phyloP scores from a whole-genome alignment of 2,888 invertebrate species.

The Stratiomys singularior region DNA sequence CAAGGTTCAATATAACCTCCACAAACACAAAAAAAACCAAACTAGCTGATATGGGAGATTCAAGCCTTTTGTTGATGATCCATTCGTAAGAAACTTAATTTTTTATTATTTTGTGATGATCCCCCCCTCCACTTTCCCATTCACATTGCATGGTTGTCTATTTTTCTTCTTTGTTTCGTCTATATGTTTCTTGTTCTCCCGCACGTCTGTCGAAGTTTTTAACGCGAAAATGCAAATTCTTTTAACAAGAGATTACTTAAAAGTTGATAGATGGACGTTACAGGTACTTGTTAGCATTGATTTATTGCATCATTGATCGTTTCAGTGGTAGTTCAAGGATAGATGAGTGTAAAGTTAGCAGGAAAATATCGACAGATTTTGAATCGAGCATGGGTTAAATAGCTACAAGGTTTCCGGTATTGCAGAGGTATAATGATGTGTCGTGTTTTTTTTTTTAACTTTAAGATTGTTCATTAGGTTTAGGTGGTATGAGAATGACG shows the following conservation, averaged over 20 bases:
- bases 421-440: not conserved
- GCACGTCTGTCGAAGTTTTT: not conserved
- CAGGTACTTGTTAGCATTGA: slow-evolving; percentile 41
- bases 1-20: too few species aligned
- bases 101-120: slow-evolving; percentile 16
- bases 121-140: not conserved
- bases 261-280: slow-evolving; percentile 43
- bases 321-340: slow-evolving; percentile 38
- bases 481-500: not conserved
- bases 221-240: slow-evolving; percentile 40
- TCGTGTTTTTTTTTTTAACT: not conserved
- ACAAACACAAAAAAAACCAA: not conserved
- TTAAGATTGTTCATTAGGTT: not conserved
- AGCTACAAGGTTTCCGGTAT: slow-evolving; percentile 14
- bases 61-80: not conserved
- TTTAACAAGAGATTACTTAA: slow-evolving; percentile 37
- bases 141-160: not conserved
- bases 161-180: not conserved
- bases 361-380: not conserved
- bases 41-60: too few species aligned
- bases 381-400: not conserved
- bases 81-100: not conserved
- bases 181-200: not conserved
- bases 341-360: not conserved
- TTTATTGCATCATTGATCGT: slow-evolving; percentile 43